Percentiles rank a stretch among this genome's conserved stretches.
phyloP scores from a whole-genome alignment of 2,113 vertebrate species.

The Daubentonia madagascariensis region DNA sequence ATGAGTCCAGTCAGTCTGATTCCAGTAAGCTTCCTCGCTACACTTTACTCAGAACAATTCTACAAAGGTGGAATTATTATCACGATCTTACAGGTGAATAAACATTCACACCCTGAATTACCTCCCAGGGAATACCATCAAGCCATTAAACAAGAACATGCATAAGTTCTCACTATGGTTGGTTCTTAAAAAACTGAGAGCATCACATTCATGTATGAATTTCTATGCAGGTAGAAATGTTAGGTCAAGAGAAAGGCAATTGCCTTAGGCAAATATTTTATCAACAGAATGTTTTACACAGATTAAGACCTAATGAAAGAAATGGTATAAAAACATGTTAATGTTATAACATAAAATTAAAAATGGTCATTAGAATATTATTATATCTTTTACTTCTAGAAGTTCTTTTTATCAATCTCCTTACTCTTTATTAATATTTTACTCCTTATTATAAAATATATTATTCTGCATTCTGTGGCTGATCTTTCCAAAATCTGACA shows the following conservation, averaged over 20 bases:
- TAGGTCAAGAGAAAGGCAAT: conserved; percentile 30
- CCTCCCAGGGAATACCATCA: not conserved
- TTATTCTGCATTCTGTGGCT: not conserved
- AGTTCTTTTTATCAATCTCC: not conserved
- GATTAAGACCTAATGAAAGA: not conserved
- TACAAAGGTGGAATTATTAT: not conserved
- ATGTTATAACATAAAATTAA: not conserved
- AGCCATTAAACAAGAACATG: not conserved
- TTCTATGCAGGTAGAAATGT: not conserved
- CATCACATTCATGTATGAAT: not conserved
- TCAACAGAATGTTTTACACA: not conserved
- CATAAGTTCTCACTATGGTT: not conserved
- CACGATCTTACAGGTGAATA: not conserved
- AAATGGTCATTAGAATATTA: not conserved
- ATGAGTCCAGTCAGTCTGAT: not conserved
- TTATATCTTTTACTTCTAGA: conserved; percentile 17
- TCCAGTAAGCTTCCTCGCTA: not conserved
- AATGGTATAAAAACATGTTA: not conserved
- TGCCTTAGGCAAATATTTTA: not conserved
- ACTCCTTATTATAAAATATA: not conserved
- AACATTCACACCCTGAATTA: not conserved
- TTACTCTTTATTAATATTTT: conserved; percentile 4
- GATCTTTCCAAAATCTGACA: not conserved
- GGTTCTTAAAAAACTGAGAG: not conserved
- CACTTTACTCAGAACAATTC: not conserved